These are phyloP conservation scores for Semotilus atromaculatus DNA, from an alignment of 2,797 vertebrate genomes.

Conservation along the genomic window DNA sequence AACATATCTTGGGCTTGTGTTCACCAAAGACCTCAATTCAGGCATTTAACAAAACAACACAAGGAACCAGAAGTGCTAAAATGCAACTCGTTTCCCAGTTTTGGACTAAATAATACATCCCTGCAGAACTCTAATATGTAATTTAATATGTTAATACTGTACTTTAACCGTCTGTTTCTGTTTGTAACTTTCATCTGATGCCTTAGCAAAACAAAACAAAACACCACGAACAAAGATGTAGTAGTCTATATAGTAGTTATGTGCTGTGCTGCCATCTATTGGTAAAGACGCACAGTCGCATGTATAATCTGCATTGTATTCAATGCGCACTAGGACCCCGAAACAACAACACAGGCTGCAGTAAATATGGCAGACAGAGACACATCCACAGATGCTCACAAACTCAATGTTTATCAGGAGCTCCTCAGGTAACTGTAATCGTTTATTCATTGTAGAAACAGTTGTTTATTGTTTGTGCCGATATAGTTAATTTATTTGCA, in stretches of 20 bases:
- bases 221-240: neutral
- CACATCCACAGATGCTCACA: constrained; percentile 7
- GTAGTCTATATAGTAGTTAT: no score
- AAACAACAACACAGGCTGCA: neutral
- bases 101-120: neutral
- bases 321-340: constrained; percentile 66
- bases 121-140: neutral
- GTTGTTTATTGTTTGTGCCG: neutral
- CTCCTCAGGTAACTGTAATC: constrained; percentile 39
- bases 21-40: no score
- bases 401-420: neutral
- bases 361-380: constrained; percentile 75
- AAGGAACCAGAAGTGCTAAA: no score
- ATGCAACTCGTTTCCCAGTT: neutral
- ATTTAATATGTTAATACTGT: neutral
- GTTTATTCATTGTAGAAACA: constrained; percentile 66
- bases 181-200: neutral
- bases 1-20: neutral
- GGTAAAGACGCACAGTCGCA: neutral
- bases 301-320: fast-evolving
- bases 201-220: neutral
- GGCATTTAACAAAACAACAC: no score
- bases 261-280: constrained; percentile 43
- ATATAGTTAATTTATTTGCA: no score
- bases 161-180: neutral